Conservation (phyloP, 2,888 invertebrate genomes). For the Sinhomidia bicolor region DNA sequence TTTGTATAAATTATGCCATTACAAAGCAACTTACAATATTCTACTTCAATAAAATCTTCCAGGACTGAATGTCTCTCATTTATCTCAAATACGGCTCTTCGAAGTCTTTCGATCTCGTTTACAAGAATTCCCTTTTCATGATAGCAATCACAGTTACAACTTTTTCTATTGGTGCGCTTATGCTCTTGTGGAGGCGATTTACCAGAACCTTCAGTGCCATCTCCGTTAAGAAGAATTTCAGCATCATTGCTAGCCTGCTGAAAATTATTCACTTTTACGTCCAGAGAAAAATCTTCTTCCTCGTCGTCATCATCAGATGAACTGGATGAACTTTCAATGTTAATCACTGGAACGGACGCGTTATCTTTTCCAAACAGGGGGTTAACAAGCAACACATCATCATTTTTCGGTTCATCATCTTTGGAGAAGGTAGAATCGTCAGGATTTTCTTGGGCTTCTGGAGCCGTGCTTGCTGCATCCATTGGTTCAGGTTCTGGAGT, state of each 20-base stretch:
- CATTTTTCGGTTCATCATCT: not conserved
- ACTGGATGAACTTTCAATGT: slow-evolving; percentile 36
- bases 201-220: not conserved
- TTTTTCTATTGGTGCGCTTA: too few relatives aligned
- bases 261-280: slow-evolving; percentile 50
- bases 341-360: slow-evolving; percentile 16
- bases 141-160: slow-evolving; percentile 48
- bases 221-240: not conserved
- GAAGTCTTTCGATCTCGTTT: slow-evolving; percentile 59
- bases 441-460: not conserved
- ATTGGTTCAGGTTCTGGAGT: slow-evolving; percentile 29
- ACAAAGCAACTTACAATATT: slow-evolving; percentile 52
- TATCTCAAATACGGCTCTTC: slow-evolving; percentile 44
- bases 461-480: not conserved
- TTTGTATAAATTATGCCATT: too few relatives aligned
- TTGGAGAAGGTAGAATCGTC: not conserved
- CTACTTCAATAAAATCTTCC: slow-evolving; percentile 65
- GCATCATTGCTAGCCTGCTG: not conserved
- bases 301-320: slow-evolving; percentile 4
- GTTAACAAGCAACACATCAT: slow-evolving; percentile 41
- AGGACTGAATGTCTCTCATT: slow-evolving; percentile 40
- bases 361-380: slow-evolving; percentile 38
- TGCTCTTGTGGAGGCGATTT: not conserved
- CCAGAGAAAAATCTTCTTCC: slow-evolving; percentile 49
- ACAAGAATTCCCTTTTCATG: slow-evolving; percentile 64